Evolutionary conservation across 2,797 vertebrate genomes (phyloP).

Genomic region (Naso thynnoides): DNA sequence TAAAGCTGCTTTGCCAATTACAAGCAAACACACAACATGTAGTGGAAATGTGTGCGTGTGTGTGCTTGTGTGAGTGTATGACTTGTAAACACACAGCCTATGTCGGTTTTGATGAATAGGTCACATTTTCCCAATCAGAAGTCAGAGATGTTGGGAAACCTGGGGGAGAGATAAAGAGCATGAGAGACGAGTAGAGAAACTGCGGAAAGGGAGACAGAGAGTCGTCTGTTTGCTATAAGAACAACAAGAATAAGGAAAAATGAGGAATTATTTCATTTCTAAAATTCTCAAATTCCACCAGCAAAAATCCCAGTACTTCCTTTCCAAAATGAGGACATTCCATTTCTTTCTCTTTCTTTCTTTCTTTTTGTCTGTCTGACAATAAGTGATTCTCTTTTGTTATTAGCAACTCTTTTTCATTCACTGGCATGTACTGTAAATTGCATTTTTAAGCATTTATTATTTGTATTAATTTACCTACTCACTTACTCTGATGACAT

Average conservation of each 20-base stretch:
- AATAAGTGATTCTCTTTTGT: neutral
- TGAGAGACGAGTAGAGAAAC: neutral
- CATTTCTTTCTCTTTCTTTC: neutral
- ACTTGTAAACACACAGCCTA: constrained; percentile 74
- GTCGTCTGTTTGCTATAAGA: neutral
- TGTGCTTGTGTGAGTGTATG: constrained; percentile 24
- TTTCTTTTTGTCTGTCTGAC: too few species aligned
- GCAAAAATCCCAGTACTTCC: neutral
- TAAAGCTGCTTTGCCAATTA: constrained; percentile 52
- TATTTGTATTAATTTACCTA: neutral
- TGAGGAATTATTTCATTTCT: neutral
- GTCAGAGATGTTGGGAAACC: constrained; percentile 66
- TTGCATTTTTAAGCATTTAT: neutral
- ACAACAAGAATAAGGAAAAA: neutral
- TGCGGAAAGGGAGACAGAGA: constrained; percentile 10
- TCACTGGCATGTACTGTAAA: too few species aligned
- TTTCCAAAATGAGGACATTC: neutral
- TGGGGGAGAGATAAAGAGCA: constrained; percentile 30
- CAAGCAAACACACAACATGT: constrained; percentile 39
- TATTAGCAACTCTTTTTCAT: neutral
- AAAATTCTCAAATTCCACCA: neutral
- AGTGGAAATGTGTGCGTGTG: constrained; percentile 42
- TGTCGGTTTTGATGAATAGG: constrained; percentile 82
- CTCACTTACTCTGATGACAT: neutral
- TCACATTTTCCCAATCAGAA: constrained; percentile 76